phyloP scores from a whole-genome alignment of 1,140 invertebrate species.

The Lerema accius region DNA sequence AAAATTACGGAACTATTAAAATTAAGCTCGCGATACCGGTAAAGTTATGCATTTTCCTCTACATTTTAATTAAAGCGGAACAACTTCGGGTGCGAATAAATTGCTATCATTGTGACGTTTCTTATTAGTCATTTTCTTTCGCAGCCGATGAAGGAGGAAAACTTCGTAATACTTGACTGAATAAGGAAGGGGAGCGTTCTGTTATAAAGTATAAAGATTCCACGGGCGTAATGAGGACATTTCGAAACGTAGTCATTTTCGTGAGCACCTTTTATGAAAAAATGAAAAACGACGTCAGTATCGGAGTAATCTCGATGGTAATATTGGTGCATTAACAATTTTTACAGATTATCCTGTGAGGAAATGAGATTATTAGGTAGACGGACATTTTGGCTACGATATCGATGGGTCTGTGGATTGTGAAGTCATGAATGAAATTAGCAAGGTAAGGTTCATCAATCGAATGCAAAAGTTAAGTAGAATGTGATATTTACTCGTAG shows the following conservation, averaged over 20 bases:
- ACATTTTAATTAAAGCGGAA: conserved; percentile 61
- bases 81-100: conserved; percentile 51
- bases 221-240: conserved; percentile 64
- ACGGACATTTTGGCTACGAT: background rate
- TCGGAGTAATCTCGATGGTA: conserved; percentile 50
- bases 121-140: conserved; percentile 69
- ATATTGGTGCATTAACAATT: conserved; percentile 35
- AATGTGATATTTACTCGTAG: no score
- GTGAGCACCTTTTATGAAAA: conserved; percentile 43
- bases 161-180: conserved; percentile 59
- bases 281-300: conserved; percentile 41
- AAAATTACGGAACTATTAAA: conserved; percentile 29
- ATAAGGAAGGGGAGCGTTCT: conserved; percentile 52
- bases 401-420: no score
- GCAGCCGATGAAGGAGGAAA: conserved; percentile 53
- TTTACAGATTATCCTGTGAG: conserved; percentile 27
- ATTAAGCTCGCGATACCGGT: conserved; percentile 3
- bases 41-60: conserved; percentile 44
- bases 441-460: no score
- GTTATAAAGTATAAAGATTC: conserved; percentile 66
- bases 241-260: conserved; percentile 54
- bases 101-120: conserved; percentile 65
- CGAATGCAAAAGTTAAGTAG: no score
- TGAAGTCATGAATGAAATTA: no score
- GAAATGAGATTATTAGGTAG: conserved; percentile 34